Percentiles rank a stretch among this genome's conserved stretches.
phyloP scores from a whole-genome alignment of 2,113 vertebrate species.

The Planiliza haematocheilus region DNA sequence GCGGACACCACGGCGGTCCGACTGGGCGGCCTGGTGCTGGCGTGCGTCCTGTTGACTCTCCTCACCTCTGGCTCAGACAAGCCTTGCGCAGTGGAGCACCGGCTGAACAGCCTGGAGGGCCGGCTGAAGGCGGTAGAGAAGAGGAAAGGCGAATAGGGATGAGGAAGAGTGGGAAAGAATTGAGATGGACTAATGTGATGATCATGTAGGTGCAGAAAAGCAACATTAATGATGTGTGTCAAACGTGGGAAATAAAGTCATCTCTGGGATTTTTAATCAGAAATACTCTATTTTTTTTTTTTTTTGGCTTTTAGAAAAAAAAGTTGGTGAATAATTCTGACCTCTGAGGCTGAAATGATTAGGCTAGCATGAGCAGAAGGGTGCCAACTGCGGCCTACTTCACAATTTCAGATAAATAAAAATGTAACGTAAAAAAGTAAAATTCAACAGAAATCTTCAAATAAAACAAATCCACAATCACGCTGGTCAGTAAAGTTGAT shows the following conservation, averaged over 20 bases:
- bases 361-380: no score
- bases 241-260: conserved; percentile 69
- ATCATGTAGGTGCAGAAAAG: conserved; percentile 29
- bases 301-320: conserved; percentile 21
- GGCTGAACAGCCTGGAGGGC: conserved; percentile 74
- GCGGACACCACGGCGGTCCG: conserved; percentile 73
- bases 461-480: no score
- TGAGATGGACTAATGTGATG: conserved; percentile 39
- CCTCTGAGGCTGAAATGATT: no score
- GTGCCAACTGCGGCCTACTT: neutral
- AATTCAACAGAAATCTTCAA: no score
- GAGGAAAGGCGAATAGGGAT: conserved; percentile 64
- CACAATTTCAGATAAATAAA: neutral
- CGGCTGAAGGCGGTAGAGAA: conserved; percentile 77
- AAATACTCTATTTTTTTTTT: conserved; percentile 12
- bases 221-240: conserved; percentile 37
- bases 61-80: conserved; percentile 59
- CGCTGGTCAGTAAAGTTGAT: no score
- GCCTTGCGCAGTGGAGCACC: conserved; percentile 60
- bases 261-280: conserved; percentile 69
- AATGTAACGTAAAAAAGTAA: no score
- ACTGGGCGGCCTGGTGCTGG: conserved; percentile 75
- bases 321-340: no score
- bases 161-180: neutral
- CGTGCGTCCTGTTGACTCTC: conserved; percentile 71